Conservation (phyloP, 2,797 vertebrate genomes). For the Xenops minutus region DNA sequence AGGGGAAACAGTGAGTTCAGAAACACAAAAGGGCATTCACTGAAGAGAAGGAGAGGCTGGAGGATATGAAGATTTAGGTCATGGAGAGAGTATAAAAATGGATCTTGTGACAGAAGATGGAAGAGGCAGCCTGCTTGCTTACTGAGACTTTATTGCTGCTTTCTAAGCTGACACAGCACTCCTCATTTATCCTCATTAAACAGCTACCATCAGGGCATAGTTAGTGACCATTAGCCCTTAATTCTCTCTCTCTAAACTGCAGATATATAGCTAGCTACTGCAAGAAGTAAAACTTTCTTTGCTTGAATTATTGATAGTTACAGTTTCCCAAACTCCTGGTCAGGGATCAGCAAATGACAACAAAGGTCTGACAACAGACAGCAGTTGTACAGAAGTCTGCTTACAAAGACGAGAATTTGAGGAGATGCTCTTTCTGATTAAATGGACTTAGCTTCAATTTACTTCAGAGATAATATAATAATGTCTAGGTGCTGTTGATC, state of each 20-base stretch:
- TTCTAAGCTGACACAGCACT: not conserved
- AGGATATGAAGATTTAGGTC: not conserved
- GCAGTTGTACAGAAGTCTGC: not conserved
- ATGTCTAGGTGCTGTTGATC: not conserved
- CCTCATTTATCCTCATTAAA: slow-evolving; percentile 45
- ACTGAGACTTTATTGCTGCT: not conserved
- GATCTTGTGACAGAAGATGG: not conserved
- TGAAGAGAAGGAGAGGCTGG: not conserved
- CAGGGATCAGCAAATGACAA: not conserved
- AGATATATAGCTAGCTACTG: not conserved
- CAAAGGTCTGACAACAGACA: not conserved
- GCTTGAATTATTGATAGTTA: not conserved
- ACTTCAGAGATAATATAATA: not conserved
- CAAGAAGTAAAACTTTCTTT: not conserved
- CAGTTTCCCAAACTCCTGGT: not conserved
- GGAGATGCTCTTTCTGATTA: not conserved
- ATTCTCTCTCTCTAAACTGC: not conserved
- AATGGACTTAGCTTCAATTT: not conserved
- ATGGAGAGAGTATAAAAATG: not conserved
- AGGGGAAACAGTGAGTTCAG: not conserved
- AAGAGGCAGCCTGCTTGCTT: not conserved
- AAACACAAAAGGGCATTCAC: not conserved
- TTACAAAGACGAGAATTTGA: not conserved
- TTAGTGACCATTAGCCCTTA: not conserved
- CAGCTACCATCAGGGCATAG: not conserved